Conservation (phyloP, 2,113 vertebrate genomes). For the Dicaeum eximium region DNA sequence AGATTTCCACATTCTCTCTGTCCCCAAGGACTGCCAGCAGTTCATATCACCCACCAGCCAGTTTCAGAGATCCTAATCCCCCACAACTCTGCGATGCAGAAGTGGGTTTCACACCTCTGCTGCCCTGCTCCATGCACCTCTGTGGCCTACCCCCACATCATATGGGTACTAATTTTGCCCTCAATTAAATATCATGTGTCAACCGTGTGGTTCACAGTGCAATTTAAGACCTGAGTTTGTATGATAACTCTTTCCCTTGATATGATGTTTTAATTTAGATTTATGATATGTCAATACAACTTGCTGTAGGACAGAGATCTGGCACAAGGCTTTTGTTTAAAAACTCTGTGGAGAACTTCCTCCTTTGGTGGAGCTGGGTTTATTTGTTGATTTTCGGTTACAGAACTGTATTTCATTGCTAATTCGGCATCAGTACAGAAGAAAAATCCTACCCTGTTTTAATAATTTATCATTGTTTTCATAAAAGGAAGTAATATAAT, state of each 20-base stretch:
- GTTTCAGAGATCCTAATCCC: background rate
- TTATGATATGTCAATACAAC: background rate
- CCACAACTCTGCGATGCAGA: accelerated
- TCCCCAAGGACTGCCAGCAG: background rate
- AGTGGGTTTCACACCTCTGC: background rate
- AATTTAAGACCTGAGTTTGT: background rate
- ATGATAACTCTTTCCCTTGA: background rate
- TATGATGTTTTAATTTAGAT: background rate
- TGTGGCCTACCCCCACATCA: background rate
- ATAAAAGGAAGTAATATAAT: background rate
- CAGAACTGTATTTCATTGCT: background rate
- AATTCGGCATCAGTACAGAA: background rate
- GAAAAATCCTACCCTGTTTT: background rate
- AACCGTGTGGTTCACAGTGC: background rate
- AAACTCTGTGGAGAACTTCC: background rate
- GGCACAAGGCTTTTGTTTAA: background rate
- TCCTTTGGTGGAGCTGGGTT: background rate
- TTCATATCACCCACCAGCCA: background rate
- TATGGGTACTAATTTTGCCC: background rate
- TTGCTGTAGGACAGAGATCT: background rate
- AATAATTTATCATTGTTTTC: background rate
- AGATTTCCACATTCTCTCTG: background rate
- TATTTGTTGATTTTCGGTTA: slow-evolving; percentile 29
- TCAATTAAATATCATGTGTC: background rate
- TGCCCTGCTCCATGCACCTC: background rate